These are phyloP conservation scores for Microcebus griseorufus DNA, from an alignment of 2,113 vertebrate genomes.

Conservation along the genomic window DNA sequence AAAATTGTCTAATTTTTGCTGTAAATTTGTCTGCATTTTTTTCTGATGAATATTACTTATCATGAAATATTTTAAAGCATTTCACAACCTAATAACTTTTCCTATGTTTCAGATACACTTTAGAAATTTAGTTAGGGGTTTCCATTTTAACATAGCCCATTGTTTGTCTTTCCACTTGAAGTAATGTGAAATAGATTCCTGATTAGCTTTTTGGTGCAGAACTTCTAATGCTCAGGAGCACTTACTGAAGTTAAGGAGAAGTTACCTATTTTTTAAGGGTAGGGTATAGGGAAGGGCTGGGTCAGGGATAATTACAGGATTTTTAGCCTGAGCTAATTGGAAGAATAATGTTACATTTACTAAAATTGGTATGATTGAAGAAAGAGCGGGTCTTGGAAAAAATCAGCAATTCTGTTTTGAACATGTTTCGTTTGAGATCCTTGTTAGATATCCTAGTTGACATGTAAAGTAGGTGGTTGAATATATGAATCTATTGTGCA, in stretches of 20 bases:
- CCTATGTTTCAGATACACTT: neutral
- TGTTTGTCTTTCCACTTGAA: neutral
- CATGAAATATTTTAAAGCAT: neutral
- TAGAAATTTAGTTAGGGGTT: neutral
- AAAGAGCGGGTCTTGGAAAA: no score
- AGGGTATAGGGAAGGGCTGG: no score
- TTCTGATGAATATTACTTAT: neutral
- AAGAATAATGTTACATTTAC: no score
- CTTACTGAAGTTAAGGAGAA: neutral
- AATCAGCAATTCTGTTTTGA: no score
- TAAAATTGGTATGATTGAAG: no score
- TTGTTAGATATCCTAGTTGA: no score
- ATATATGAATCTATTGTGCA: no score
- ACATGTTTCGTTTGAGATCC: no score
- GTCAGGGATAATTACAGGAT: no score
- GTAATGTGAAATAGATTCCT: neutral
- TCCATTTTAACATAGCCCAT: neutral
- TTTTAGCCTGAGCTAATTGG: no score
- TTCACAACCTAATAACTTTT: neutral
- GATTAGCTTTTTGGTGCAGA: neutral
- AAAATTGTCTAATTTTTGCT: neutral
- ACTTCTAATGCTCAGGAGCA: neutral
- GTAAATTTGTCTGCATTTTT: neutral
- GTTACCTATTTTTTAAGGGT: no score
- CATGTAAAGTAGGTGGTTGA: no score